Percentiles rank a stretch among this genome's conserved stretches.
Evolutionary conservation across 23 tunicate genomes (phyloP).

Genomic region (Aplidium turbinatum): DNA sequence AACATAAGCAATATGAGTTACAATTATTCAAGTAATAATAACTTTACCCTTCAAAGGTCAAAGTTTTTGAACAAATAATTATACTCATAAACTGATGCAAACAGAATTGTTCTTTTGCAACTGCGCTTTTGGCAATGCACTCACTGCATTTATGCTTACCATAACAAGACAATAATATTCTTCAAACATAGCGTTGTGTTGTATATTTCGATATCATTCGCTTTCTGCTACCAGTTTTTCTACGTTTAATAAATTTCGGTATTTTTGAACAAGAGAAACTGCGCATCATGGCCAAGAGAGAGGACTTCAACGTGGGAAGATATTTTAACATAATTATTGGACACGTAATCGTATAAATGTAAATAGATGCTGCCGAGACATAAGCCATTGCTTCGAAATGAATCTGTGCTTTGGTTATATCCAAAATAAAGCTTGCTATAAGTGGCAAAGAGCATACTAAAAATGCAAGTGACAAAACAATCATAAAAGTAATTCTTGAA

Average conservation of each 20-base stretch:
- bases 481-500: constrained; percentile 35
- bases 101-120: no score
- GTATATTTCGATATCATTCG: no score
- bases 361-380: constrained; percentile 13
- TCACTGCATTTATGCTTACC: no score
- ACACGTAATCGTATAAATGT: constrained; percentile 54
- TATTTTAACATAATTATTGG: constrained; percentile 55
- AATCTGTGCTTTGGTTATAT: background rate
- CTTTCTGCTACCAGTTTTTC: no score
- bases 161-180: no score
- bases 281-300: constrained; percentile 47
- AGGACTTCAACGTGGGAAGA: constrained; percentile 52
- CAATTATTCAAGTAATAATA: no score
- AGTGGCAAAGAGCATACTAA: constrained; percentile 24
- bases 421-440: constrained; percentile 9
- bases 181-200: no score
- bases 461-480: constrained; percentile 26
- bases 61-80: no score
- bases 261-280: constrained; percentile 1
- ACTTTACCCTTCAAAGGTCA: no score
- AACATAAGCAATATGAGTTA: no score
- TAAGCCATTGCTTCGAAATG: constrained; percentile 12
- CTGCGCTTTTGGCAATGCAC: no score
- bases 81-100: no score
- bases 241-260: constrained; percentile 4